Evolutionary conservation across 2,888 invertebrate genomes (phyloP), one percentile per base, ranked within the genome.

Genomic region (Rugalucina vietnamica): DNA sequence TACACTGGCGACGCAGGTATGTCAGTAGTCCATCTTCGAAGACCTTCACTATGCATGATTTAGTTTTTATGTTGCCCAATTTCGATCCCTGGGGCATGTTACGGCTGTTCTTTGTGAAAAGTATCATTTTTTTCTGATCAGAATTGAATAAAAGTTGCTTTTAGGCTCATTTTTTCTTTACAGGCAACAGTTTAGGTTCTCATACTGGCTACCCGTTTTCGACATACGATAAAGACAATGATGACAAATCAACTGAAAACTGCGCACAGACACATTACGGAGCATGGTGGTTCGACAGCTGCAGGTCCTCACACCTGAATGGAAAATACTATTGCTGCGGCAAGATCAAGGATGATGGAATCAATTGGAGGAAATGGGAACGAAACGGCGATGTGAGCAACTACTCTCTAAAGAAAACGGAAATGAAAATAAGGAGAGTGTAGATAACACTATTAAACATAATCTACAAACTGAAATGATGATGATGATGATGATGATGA

Each of bases 1-100:
- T 54, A 54, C 54, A n/a, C 54, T 54, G 54, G 54, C 14, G n/a
- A 54, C n/a, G 54, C 54, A 54, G 54, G 54, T 54, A 54, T n/a
- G n/a, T n/a, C n/a, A n/a, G n/a, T n/a, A n/a, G n/a, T n/a, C n/a
- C n/a, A n/a, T n/a, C n/a, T n/a, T n/a, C n/a, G n/a, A n/a, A n/a
- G n/a, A n/a, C n/a, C n/a, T n/a, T n/a, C n/a, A n/a, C n/a, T n/a
- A n/a, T n/a, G n/a, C n/a, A n/a, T n/a, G n/a, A n/a, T n/a, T n/a
- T n/a, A n/a, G n/a, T n/a, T n/a, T n/a, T n/a, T n/a, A n/a, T n/a
- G n/a, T n/a, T n/a, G n/a, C n/a, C n/a, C n/a, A n/a, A n/a, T n/a
- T n/a, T n/a, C n/a, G n/a, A n/a, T n/a, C n/a, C n/a, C n/a, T n/a
- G n/a, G n/a, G n/a, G n/a, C n/a, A n/a, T n/a, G n/a, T n/a, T n/a